phyloP scores from a whole-genome alignment of 2,797 vertebrate genomes.

The Rhynchotus rufescens region DNA sequence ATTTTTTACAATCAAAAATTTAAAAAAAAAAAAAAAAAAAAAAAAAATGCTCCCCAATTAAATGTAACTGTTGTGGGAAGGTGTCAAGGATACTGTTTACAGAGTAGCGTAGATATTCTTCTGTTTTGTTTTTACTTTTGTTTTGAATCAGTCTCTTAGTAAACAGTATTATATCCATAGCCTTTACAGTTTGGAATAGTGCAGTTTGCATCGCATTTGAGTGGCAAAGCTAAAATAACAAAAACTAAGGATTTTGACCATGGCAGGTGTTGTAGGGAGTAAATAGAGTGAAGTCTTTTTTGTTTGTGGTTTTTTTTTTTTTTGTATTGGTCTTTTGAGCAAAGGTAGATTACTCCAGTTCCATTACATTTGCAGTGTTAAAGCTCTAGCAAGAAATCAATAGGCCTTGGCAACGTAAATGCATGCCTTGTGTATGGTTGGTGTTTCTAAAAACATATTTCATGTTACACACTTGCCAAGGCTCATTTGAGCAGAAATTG shows the following conservation, averaged over 20 bases:
- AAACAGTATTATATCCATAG: background rate
- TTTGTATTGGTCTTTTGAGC: background rate
- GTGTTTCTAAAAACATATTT: background rate
- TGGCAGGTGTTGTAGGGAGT: background rate
- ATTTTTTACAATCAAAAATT: no score
- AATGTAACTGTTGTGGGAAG: background rate
- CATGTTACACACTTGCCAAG: background rate
- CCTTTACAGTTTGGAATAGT: background rate
- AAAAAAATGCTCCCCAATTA: background rate
- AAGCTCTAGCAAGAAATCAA: background rate
- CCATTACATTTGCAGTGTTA: background rate
- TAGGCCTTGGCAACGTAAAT: background rate
- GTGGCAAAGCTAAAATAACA: background rate
- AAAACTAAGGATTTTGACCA: background rate
- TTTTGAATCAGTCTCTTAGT: background rate
- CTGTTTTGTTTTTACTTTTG: background rate
- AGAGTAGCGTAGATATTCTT: background rate
- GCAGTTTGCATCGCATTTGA: background rate
- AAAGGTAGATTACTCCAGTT: background rate
- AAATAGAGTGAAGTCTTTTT: background rate
- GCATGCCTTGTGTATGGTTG: background rate
- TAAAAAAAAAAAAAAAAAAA: background rate
- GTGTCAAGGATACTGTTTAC: background rate
- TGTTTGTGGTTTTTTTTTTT: background rate
- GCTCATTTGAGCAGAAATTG: background rate